These are phyloP conservation scores for Ectemnius lituratus DNA, from an alignment of 2,888 invertebrate species.

Conservation along the genomic window DNA sequence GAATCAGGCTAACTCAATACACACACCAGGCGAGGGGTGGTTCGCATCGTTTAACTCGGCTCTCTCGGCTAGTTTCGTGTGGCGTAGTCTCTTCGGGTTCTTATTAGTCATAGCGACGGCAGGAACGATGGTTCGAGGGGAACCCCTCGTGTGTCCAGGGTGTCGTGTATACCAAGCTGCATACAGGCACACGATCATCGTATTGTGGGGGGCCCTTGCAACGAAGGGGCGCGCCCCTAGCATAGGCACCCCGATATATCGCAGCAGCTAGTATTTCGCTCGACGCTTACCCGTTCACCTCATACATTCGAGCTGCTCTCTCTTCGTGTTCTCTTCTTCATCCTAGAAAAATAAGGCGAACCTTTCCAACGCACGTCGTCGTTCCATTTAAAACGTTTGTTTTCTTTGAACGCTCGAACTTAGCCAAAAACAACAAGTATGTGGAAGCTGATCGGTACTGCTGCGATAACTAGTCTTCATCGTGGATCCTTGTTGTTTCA, in stretches of 20 bases:
- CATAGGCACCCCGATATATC: conserved; percentile 57
- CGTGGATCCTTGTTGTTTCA: not conserved
- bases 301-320: conserved; percentile 34
- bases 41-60: conserved; percentile 58
- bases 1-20: conserved; percentile 8
- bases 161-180: conserved; percentile 59
- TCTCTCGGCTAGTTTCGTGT: conserved; percentile 45
- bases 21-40: not conserved
- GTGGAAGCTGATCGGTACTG: not conserved
- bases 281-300: conserved; percentile 66
- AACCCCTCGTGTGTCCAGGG: conserved; percentile 66
- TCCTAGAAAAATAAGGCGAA: conserved; percentile 42
- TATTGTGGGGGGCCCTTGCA: conserved; percentile 45
- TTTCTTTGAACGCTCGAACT: not conserved
- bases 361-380: too few species aligned
- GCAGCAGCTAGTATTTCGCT: conserved; percentile 67
- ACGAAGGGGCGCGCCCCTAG: conserved; percentile 72
- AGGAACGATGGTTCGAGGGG: conserved; percentile 55
- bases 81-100: conserved; percentile 54
- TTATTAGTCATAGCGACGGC: conserved; percentile 61
- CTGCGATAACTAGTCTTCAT: not conserved
- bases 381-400: not conserved
- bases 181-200: conserved; percentile 40
- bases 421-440: not conserved
- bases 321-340: not conserved